Evolutionary conservation across 2,888 invertebrate species (phyloP).

Genomic region (Yponomeuta cagnagella): DNA sequence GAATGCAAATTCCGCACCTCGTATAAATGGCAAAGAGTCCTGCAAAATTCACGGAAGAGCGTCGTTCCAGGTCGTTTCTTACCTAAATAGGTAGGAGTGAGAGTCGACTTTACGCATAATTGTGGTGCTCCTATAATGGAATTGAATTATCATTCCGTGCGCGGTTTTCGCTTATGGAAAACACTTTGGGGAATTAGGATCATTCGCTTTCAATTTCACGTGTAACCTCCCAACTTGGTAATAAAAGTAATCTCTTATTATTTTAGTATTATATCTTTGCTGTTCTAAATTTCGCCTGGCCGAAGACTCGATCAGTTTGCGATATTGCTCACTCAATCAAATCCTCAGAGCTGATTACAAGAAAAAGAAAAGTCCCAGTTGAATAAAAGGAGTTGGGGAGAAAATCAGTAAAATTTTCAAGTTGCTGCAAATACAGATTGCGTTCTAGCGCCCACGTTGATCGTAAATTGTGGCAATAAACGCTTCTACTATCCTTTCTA

Average conservation of each 20-base stretch:
- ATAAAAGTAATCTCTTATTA: background rate
- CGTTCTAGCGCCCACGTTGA: background rate
- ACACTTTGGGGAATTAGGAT: constrained; percentile 40
- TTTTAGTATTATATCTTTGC: background rate
- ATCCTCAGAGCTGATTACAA: background rate
- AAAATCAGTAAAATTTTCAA: background rate
- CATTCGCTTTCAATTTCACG: constrained; percentile 8
- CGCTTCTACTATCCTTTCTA: constrained; percentile 15
- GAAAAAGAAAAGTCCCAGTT: background rate
- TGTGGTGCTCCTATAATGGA: constrained; percentile 17
- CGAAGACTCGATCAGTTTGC: background rate
- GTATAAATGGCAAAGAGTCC: background rate
- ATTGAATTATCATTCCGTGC: constrained; percentile 38
- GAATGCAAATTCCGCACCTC: background rate
- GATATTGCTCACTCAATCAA: too few species aligned
- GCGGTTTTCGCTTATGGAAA: constrained; percentile 20
- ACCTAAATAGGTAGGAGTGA: background rate
- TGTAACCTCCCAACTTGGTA: background rate
- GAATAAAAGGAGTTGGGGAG: background rate
- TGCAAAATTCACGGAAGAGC: background rate
- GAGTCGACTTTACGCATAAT: constrained; percentile 4
- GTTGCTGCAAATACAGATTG: background rate
- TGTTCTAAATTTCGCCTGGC: background rate
- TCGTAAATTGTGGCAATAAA: constrained; percentile 18
- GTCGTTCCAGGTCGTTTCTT: background rate